A percentile compares a stretch with the other conserved stretches of the same genome.
These are phyloP conservation scores for Episyrphus balteatus DNA, from an alignment of 1,140 invertebrate genomes.

Conservation along the genomic window DNA sequence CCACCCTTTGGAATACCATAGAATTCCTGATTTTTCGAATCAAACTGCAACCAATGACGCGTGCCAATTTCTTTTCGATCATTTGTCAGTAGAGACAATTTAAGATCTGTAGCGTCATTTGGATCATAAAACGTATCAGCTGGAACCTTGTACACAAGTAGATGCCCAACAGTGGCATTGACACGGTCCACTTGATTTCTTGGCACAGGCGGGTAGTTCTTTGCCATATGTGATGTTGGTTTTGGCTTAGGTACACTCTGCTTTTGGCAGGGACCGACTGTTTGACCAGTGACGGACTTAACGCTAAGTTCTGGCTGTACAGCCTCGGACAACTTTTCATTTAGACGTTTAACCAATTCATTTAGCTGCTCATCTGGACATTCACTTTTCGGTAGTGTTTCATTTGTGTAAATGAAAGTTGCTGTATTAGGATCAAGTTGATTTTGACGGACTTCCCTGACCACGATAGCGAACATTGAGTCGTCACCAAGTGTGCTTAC, in stretches of 20 bases:
- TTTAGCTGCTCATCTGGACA: conserved; percentile 66
- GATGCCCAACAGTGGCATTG: conserved; percentile 63
- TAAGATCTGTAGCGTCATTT: conserved; percentile 67
- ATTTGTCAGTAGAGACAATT: conserved; percentile 59
- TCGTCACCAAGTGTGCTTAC: conserved; percentile 20
- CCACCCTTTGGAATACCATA: conserved; percentile 64
- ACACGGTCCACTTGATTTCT: conserved; percentile 76
- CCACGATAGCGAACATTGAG: conserved; percentile 20
- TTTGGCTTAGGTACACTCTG: conserved; percentile 33
- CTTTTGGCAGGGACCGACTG: conserved; percentile 51
- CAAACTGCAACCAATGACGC: conserved; percentile 81
- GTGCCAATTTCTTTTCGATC: conserved; percentile 54
- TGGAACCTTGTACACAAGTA: conserved; percentile 69
- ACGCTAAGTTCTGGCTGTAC: conserved; percentile 53
- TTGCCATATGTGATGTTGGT: conserved; percentile 42
- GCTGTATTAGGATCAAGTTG: conserved; percentile 39
- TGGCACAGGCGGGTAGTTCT: conserved; percentile 61
- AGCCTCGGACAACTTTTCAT: conserved; percentile 42
- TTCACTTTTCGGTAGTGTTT: conserved; percentile 60
- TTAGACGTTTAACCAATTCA: conserved; percentile 41
- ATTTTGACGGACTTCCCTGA: conserved; percentile 25
- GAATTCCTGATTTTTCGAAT: conserved; percentile 78
- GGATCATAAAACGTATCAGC: conserved; percentile 83
- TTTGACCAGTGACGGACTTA: conserved; percentile 47
- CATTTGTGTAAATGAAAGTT: conserved; percentile 78